A percentile compares a stretch with the other conserved stretches of the same genome.
phyloP scores from a whole-genome alignment of 1,140 invertebrate species.

The Babylonia areolata region DNA sequence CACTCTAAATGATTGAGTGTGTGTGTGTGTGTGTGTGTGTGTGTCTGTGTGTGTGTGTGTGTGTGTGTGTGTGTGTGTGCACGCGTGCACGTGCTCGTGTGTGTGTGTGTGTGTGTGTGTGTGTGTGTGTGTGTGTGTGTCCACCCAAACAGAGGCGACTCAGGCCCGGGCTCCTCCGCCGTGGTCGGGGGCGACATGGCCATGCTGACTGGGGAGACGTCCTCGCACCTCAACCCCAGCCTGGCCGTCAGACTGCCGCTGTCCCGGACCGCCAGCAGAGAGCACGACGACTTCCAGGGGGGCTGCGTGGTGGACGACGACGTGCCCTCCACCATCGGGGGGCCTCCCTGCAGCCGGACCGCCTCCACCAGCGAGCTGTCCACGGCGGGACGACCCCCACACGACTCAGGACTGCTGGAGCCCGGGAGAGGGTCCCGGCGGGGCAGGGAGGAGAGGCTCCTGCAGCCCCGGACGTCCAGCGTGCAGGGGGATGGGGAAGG shows the following conservation, averaged over 20 bases:
- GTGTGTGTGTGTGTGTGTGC: no score
- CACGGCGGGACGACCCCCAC: neutral
- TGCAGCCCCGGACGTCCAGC: neutral
- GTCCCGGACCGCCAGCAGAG: slow-evolving; percentile 28
- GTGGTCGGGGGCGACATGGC: neutral
- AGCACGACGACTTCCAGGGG: slow-evolving; percentile 26
- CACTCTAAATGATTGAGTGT: no score
- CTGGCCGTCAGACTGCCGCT: slow-evolving; percentile 35
- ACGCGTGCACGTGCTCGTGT: no score
- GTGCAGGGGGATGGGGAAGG: slow-evolving; percentile 1
- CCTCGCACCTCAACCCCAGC: slow-evolving; percentile 34
- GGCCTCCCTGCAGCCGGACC: slow-evolving; percentile 24
- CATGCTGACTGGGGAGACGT: slow-evolving; percentile 20
- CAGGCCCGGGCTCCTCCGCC: neutral
- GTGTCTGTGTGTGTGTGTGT: no score
- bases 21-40: no score
- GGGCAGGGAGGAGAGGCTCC: neutral
- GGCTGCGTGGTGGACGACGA: slow-evolving; percentile 20
- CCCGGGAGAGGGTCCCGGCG: neutral
- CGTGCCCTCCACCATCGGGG: slow-evolving; percentile 38
- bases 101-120: no score
- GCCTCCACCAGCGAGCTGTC: slow-evolving; percentile 28
- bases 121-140: no score
- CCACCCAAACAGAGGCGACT: no score
- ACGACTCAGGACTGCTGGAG: slow-evolving; percentile 13